These are phyloP conservation scores for Rhyacophila evoluta DNA, from an alignment of 2,888 invertebrate genomes.

Conservation along the genomic window DNA sequence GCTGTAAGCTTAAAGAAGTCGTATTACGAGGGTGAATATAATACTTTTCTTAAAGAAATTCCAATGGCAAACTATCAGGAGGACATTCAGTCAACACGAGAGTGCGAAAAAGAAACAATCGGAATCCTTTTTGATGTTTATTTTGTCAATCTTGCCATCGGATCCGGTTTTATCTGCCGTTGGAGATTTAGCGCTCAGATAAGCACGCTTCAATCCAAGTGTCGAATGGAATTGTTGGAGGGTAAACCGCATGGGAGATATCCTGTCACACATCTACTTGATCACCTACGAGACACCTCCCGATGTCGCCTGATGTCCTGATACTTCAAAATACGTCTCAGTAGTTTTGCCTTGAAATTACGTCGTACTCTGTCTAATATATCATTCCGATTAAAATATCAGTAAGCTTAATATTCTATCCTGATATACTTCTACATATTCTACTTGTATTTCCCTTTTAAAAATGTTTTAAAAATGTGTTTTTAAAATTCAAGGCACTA, in stretches of 20 bases:
- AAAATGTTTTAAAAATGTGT: too few species aligned
- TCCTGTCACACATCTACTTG: conserved; percentile 46
- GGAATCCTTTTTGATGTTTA: conserved; percentile 20
- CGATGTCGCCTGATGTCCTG: background rate
- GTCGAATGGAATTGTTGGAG: conserved; percentile 46
- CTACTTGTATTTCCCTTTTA: too few species aligned
- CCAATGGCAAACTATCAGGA: background rate
- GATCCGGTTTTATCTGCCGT: conserved; percentile 29
- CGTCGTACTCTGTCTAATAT: background rate
- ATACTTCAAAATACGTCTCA: background rate
- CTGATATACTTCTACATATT: too few species aligned
- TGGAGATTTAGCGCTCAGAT: conserved; percentile 42
- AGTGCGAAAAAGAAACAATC: conserved; percentile 1
- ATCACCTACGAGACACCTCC: conserved; percentile 45
- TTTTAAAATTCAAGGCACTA: too few species aligned
- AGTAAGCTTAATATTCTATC: too few species aligned
- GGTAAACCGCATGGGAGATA: conserved; percentile 48
- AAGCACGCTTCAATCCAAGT: conserved; percentile 50
- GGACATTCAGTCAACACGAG: background rate
- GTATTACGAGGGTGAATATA: background rate
- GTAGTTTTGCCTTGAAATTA: background rate
- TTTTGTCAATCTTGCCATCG: conserved; percentile 37
- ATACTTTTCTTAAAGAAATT: background rate
- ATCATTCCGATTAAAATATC: too few species aligned
- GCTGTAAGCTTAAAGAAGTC: too few species aligned